These are phyloP conservation scores for Mimachlamys varia DNA, from an alignment of 2,888 invertebrate genomes.

Conservation along the genomic window DNA sequence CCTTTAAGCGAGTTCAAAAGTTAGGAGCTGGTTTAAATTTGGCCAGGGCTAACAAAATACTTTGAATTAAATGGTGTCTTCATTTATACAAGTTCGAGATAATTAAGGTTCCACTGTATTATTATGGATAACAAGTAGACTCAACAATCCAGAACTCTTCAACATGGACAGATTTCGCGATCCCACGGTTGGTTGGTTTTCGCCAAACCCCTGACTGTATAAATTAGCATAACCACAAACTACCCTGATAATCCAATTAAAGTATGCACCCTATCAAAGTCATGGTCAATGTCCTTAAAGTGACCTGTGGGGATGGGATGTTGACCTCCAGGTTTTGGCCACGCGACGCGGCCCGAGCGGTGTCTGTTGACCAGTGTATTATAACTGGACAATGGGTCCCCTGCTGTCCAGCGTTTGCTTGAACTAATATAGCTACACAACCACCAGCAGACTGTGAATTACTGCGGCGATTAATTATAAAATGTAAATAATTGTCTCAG, in stretches of 20 bases:
- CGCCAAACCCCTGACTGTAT: background rate
- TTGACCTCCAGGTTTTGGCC: background rate
- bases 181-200: too few relatives aligned
- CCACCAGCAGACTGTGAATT: background rate
- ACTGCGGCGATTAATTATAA: background rate
- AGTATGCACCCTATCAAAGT: background rate
- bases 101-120: too few relatives aligned
- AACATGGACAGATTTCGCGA: too few relatives aligned
- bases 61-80: too few relatives aligned
- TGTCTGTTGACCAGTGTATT: slow-evolving; percentile 6
- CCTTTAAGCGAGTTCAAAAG: too few relatives aligned
- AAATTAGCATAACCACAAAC: background rate
- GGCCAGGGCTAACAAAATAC: too few relatives aligned
- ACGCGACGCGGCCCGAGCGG: background rate
- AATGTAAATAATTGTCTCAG: background rate
- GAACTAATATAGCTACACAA: background rate
- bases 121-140: too few relatives aligned
- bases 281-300: background rate
- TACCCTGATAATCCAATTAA: background rate
- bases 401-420: slow-evolving; percentile 6
- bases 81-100: too few relatives aligned
- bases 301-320: slow-evolving; percentile 9
- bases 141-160: too few relatives aligned
- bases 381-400: background rate
- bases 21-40: too few relatives aligned